Conservation (phyloP, 2,888 invertebrate species). For the Reticulitermes lucifugus region DNA sequence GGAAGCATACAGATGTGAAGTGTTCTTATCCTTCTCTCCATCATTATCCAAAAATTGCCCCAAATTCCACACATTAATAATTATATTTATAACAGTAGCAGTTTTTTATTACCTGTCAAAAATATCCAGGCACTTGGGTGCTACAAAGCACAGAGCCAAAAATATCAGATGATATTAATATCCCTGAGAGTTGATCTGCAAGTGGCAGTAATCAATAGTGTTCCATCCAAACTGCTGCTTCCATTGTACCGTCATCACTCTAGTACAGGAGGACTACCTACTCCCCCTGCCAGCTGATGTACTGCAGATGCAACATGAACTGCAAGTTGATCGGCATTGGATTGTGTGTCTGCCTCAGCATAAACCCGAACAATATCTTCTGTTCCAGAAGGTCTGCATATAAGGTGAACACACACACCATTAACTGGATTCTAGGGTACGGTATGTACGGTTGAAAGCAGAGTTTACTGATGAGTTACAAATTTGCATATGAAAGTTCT, state of each 20-base stretch:
- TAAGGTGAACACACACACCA: constrained; percentile 17
- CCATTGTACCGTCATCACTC: constrained; percentile 8
- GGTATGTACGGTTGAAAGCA: too few relatives aligned
- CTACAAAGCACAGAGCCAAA: background rate
- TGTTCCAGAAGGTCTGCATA: constrained; percentile 90
- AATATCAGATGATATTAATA: background rate
- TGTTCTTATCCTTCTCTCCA: too few relatives aligned
- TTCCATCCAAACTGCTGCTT: background rate
- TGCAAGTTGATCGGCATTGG: constrained; percentile 78
- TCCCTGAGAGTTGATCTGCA: background rate
- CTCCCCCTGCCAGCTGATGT: constrained; percentile 82
- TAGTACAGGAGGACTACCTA: constrained; percentile 72
- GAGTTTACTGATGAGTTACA: too few relatives aligned
- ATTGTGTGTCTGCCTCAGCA: constrained; percentile 88
- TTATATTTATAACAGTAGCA: too few relatives aligned
- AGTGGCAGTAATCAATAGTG: background rate
- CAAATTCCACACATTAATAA: too few relatives aligned
- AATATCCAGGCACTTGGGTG: too few relatives aligned
- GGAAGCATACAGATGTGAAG: too few relatives aligned
- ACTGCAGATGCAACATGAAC: constrained; percentile 82
- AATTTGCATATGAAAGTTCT: too few relatives aligned
- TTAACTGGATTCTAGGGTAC: too few relatives aligned
- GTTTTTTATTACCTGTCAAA: too few relatives aligned
- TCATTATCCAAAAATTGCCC: too few relatives aligned
- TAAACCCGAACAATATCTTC: constrained; percentile 97